These are phyloP conservation scores for Macrocentrus cingulum DNA, from an alignment of 1,140 invertebrate species.

Conservation along the genomic window DNA sequence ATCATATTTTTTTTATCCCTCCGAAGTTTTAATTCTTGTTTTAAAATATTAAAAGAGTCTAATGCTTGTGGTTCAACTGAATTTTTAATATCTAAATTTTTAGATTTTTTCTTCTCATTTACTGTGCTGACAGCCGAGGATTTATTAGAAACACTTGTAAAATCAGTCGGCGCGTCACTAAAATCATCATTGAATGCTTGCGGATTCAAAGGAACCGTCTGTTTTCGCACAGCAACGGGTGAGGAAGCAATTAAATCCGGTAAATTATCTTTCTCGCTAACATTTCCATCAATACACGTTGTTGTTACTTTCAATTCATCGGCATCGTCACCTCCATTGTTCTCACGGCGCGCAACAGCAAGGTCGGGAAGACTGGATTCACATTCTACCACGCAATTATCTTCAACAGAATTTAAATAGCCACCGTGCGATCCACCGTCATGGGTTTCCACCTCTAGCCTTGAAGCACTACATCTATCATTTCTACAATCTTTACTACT, in stretches of 20 bases:
- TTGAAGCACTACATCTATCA: slow-evolving; percentile 24
- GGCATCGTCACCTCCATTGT: neutral
- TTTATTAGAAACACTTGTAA: neutral
- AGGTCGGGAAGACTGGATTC: slow-evolving; percentile 7
- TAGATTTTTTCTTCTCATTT: slow-evolving; percentile 23
- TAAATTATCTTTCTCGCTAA: slow-evolving; percentile 34
- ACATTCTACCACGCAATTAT: slow-evolving; percentile 6
- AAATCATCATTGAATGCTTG: slow-evolving; percentile 21
- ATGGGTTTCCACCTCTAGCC: slow-evolving; percentile 19
- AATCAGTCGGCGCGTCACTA: neutral
- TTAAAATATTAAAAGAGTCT: slow-evolving; percentile 43
- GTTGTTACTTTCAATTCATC: neutral
- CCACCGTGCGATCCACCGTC: slow-evolving; percentile 12
- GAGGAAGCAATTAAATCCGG: slow-evolving; percentile 48
- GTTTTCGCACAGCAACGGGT: slow-evolving; percentile 35
- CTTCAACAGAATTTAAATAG: slow-evolving; percentile 15
- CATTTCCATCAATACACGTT: slow-evolving; percentile 19
- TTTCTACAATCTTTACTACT: slow-evolving; percentile 19
- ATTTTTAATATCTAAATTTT: neutral
- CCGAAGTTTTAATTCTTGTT: slow-evolving; percentile 45
- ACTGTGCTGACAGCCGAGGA: too few species aligned
- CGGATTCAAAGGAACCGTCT: slow-evolving; percentile 28
- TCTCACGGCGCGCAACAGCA: neutral
- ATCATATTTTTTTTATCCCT: slow-evolving; percentile 44
- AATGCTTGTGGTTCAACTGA: neutral